Evolutionary conservation across 2,888 invertebrate genomes (phyloP), one percentile per base, ranked within the genome.

Genomic region (Sceliomorpha sp.): DNA sequence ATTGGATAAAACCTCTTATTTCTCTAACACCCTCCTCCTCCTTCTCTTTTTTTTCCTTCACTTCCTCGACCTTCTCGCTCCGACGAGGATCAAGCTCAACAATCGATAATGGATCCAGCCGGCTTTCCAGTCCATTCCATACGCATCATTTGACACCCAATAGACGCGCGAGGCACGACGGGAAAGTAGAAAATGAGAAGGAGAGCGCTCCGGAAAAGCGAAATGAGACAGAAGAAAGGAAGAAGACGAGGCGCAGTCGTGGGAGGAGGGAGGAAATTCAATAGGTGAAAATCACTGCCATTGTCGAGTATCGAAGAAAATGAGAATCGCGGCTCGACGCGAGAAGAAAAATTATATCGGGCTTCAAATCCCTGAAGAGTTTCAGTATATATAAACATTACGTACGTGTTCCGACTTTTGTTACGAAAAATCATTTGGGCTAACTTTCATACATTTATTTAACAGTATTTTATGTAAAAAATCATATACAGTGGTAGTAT

Each of bases 81-180:
- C 20, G 24, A 29, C 40, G 45, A n/a, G n/a, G 53, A 60, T 64
- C 56, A 50, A 15, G 37, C 60, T 56, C 48, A 37, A 50, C 37
- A 63, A 53, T 70, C 66, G 48, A 66, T 67, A 67, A 67, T 67
- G 53, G 58, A 67, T 70, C 62, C 36, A 55, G 44, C 36, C 39
- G 56, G 58, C 58, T 58, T 58, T 71, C 53, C 62, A 71, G 67
- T 82, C 79, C 76, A 83, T 86, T 85, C 81, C 82, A 77, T 79
- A 81, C 82, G 82, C 85, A 85, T 85, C 85, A 83, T 85, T 86
- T 86, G 86, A 86, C 85, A 84, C 82, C 73, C 82, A 80, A 82
- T 83, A 79, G 85, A 83, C 63, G 58, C 60, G 67, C 69, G 72
- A 74, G 78, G 48, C 42, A 58, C 53, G 50, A 50, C 42, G 53